Base-by-base conservation (phyloP, 2,113 vertebrate species). In the Melanotaenia duboulayi region DNA sequence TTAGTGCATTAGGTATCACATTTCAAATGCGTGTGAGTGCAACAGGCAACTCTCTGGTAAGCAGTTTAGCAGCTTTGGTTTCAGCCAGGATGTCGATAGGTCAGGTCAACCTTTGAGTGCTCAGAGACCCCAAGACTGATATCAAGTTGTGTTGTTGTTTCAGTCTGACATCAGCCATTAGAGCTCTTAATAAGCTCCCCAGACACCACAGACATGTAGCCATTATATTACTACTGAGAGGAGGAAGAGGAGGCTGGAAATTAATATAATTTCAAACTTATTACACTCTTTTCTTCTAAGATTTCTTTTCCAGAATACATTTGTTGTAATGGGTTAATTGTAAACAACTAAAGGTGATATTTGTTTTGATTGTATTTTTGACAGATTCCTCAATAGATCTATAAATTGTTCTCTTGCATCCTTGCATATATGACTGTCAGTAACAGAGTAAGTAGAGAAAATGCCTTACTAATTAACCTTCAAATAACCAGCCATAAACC, bases 101-200 rank as follows among this genome's bases (percentile, higher is more conserved):
- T 89, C 85, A 83, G 39, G 60, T 44, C 74, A 83, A 90, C 79
- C 76, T 87, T 65, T 78, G 65, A 85, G 69, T 57, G 76, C 65
- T 72, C 65, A 4, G 65, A 6, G 28, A 78, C 76, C 65, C 25
- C 35, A 11, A 49, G 60, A 35, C 75, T 74, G 71, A 84, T 89
- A 90, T 91, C 82, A 84, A 63, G 75, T 90, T 81, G 81, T 84
- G 74, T 89, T 73, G 72, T 85, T 66, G 75, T 70, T 81, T 87
- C 85, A 87, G 72, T 80, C 65, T 16, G 55, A 63, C 75, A 60
- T 65, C 51, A 23, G 0, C 51, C 62, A 61, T 61, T 37, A 67
- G 67, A 85, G 74, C 78, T 76, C 71, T 74, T 87, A 90, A 89
- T 85, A 80, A 75, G 71, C 68, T 83, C 79, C 83, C 81, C 63